These are phyloP conservation scores for Myiagra hebetior DNA, from an alignment of 2,113 vertebrate genomes.

Conservation along the genomic window DNA sequence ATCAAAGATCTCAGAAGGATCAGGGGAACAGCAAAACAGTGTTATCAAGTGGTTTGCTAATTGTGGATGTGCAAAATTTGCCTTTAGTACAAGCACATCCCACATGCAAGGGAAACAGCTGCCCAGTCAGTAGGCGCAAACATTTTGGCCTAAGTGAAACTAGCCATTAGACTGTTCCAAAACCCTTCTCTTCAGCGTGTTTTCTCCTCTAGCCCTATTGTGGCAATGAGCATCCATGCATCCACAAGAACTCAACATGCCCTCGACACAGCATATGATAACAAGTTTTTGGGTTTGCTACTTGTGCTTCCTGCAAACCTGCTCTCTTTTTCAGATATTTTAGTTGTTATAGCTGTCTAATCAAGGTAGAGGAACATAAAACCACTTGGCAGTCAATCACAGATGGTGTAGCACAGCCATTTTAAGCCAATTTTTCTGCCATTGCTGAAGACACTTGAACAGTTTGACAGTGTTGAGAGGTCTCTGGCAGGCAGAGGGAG, in stretches of 20 bases:
- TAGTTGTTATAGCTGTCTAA: not conserved
- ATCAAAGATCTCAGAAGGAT: not conserved
- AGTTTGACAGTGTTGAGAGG: not conserved
- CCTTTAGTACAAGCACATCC: not conserved
- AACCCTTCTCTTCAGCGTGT: rapidly evolving
- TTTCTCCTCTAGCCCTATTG: not conserved
- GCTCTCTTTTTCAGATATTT: not conserved
- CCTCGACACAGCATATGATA: not conserved
- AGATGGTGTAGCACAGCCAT: not conserved
- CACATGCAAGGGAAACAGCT: not conserved
- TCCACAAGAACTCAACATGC: not conserved
- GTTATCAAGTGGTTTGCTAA: not conserved
- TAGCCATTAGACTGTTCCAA: not conserved
- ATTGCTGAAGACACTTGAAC: not conserved
- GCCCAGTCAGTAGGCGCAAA: not conserved
- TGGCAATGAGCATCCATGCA: not conserved
- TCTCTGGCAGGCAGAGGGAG: not conserved
- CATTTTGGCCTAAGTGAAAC: not conserved
- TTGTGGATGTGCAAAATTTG: not conserved
- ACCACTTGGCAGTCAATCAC: not conserved
- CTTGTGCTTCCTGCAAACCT: not conserved
- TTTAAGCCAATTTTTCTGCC: not conserved
- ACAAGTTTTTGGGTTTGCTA: not conserved
- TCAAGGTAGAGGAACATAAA: not conserved
- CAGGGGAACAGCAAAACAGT: not conserved